Evolutionary conservation across 2,797 vertebrate species (phyloP).

Genomic region (Loriculus beryllinus): DNA sequence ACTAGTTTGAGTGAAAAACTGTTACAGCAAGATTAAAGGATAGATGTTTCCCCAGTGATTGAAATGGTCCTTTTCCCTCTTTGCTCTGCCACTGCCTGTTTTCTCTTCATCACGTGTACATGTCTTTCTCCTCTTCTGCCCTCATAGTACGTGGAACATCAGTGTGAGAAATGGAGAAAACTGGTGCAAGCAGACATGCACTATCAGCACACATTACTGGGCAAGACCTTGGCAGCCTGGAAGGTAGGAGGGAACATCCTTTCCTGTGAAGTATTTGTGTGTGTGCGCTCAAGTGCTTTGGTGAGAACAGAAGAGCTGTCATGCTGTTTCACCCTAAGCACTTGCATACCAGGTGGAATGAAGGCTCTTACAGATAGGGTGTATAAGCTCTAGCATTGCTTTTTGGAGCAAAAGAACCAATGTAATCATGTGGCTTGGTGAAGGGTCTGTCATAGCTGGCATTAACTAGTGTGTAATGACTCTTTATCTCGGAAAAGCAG

Average conservation of each 20-base stretch:
- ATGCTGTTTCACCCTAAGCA: background rate
- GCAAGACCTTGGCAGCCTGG: slow-evolving; percentile 75
- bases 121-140: background rate
- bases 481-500: background rate
- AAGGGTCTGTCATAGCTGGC: background rate
- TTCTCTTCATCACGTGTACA: rapidly evolving
- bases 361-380: background rate
- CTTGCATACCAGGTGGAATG: too few species aligned
- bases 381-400: background rate
- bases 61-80: background rate
- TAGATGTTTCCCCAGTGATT: background rate
- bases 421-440: background rate
- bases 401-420: background rate
- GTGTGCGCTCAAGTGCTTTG: background rate
- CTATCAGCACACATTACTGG: slow-evolving; percentile 66
- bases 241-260: slow-evolving; percentile 71
- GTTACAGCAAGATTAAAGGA: background rate
- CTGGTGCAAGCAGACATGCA: slow-evolving; percentile 67
- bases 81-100: background rate
- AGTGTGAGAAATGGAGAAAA: slow-evolving; percentile 68
- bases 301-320: background rate
- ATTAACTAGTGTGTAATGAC: background rate
- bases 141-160: slow-evolving; percentile 76
- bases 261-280: background rate
- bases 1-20: background rate